Evolutionary conservation across 2,113 vertebrate species (phyloP), one percentile per base, ranked within the genome.

Genomic region (Hippolais icterina): DNA sequence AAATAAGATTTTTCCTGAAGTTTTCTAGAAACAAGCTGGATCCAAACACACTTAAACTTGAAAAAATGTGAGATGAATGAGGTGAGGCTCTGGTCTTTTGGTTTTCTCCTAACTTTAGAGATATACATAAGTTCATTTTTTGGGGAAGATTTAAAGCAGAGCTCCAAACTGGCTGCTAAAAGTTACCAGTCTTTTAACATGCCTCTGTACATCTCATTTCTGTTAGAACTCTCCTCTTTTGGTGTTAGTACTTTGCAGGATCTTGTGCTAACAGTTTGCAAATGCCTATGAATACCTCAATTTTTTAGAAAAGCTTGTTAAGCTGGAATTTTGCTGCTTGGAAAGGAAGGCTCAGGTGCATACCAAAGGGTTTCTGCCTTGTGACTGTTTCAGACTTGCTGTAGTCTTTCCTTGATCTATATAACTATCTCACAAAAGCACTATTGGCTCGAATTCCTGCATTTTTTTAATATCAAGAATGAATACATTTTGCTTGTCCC

Each of bases 201-300:
- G 10, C 12, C 27, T 59, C 64, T 68, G 33, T 53, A 27, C 11
- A 22, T 63, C 33, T 75, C 6, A 35, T 23, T 59, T 75, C 81
- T 85, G 5, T 25, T 65, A n/a, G 20, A 91, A 20, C 15, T 83
- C 17, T 47, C 57, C 5, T 42, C 4, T 69, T 39, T 52, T 39
- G 19, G 5, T 50, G 20, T 27, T 37, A 63, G 14, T 46, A 23
- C 47, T 87, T 90, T 39, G 27, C 24, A 52, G 24, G 39, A 35
- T 64, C 18, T 10, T 4, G 12, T 75, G 17, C 20, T 71, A 69
- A 28, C 23, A 60, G 21, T n/a, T 75, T 89, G 33, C 16, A 78
- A 53, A 44, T 37, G 20, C 31, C n/a, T 53, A n/a, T n/a, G n/a
- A 56, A 49, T 41, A 75, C 11, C 19, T 89, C 28, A 0, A 0